phyloP scores from a whole-genome alignment of 2,888 invertebrate species.

The Nephrotoma appendiculata region DNA sequence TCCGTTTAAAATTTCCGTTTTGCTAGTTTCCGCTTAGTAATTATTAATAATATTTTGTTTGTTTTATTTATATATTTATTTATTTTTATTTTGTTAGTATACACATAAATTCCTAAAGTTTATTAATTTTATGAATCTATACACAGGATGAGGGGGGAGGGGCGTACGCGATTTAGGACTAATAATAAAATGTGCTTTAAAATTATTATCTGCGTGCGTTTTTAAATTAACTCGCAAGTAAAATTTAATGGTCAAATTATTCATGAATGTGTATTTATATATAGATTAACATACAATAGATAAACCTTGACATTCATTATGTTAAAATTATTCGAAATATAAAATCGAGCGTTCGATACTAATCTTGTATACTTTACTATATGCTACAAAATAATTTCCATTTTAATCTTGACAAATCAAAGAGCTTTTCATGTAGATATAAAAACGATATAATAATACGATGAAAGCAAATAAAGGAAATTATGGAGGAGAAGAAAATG shows the following conservation, averaged over 20 bases:
- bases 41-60: not conserved
- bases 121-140: too few species aligned
- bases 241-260: too few species aligned
- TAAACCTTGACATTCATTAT: not conserved
- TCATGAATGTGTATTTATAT: too few species aligned
- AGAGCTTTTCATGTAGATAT: not conserved
- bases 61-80: not conserved
- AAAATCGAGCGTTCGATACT: not conserved
- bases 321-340: not conserved
- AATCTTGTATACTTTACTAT: not conserved
- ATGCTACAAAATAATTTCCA: not conserved
- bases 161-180: too few species aligned
- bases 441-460: not conserved
- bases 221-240: too few species aligned
- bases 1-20: not conserved
- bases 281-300: not conserved
- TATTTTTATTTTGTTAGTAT: too few species aligned
- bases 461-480: not conserved
- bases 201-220: too few species aligned
- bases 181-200: too few species aligned
- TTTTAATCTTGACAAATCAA: not conserved
- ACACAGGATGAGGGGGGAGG: not conserved
- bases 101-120: too few species aligned
- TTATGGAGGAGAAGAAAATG: not conserved
- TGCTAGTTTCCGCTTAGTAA: not conserved